Base-by-base conservation (phyloP, 1,140 invertebrate species). In the Patella vulgata region DNA sequence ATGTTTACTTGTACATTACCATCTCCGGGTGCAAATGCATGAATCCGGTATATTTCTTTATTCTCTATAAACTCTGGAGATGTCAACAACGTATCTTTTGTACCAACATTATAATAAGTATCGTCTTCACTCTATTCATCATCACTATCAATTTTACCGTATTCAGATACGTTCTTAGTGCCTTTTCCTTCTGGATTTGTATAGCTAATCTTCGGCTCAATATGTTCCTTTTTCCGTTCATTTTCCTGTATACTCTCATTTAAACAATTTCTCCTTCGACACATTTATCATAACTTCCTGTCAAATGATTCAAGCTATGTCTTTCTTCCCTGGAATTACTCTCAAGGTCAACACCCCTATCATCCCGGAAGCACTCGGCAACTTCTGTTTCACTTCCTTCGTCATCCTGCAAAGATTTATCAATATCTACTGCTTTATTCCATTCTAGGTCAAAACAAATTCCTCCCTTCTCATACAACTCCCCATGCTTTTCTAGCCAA, bases 11-110 rank as follows among this genome's bases (percentile, higher is more conserved):
- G 69, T 2, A 21, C 31, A 27, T 63, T 55, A 0, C 50, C 47
- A 52, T 70, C 68, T 27, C 59, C 63, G 23, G 68, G 63, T n/a
- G 63, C 67, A 65, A 65, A 64, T n/a, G 44, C 48, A n/a, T 57
- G 50, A 12, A 48, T 17, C 19, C 46, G 27, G 25, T 59, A 31
- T 14, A 42, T 54, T 44, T 53, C 14, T 42, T 28, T 57, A 42
- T 44, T 56, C 53, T 28, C 47, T 27, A 52, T 52, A 28, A 58
- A 39, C 25, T 52, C 46, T 12, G 56, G 27, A 36, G 39, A 27
- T 33, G 60, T 52, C 12, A 61, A 51, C 9, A 66, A 25, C n/a
- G 64, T 61, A n/a, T 66, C 64, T 30, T 48, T 39, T 23, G 57
- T 66, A 42, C 58, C 58, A 23, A n/a, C 11, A 40, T 33, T 14